Percentiles rank a stretch among this genome's conserved stretches.
phyloP scores from a whole-genome alignment of 2,113 vertebrate species.

The Bubo scandiacus region DNA sequence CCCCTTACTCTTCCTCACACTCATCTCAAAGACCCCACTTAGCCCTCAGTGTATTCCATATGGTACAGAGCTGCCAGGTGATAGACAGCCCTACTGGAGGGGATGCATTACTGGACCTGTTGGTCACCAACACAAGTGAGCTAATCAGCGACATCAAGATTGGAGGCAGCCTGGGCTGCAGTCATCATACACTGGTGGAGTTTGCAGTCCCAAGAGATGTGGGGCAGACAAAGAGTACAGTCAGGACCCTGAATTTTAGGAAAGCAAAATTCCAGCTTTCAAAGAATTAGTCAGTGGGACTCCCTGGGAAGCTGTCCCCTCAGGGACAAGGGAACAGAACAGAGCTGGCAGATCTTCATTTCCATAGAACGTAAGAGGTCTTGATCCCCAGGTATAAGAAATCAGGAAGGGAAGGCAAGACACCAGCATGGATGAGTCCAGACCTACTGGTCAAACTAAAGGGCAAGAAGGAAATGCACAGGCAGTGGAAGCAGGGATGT shows the following conservation, averaged over 20 bases:
- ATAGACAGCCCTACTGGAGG: background rate
- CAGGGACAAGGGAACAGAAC: background rate
- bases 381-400: too few species aligned
- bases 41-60: background rate
- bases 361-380: too few species aligned
- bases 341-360: background rate
- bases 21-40: background rate
- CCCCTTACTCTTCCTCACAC: background rate
- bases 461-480: too few species aligned
- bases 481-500: too few species aligned
- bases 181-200: background rate
- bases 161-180: background rate
- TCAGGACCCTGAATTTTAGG: background rate
- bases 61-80: background rate
- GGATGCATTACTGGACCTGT: too few species aligned
- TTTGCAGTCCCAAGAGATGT: background rate
- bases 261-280: background rate
- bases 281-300: background rate
- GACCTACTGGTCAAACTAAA: too few species aligned
- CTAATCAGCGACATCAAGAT: background rate
- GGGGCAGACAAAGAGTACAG: background rate
- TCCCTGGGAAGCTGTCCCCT: background rate
- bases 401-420: too few species aligned
- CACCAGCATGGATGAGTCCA: too few species aligned
- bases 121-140: too few species aligned